Evolutionary conservation across 1,140 invertebrate genomes (phyloP).

Genomic region (Panulirus ornatus): DNA sequence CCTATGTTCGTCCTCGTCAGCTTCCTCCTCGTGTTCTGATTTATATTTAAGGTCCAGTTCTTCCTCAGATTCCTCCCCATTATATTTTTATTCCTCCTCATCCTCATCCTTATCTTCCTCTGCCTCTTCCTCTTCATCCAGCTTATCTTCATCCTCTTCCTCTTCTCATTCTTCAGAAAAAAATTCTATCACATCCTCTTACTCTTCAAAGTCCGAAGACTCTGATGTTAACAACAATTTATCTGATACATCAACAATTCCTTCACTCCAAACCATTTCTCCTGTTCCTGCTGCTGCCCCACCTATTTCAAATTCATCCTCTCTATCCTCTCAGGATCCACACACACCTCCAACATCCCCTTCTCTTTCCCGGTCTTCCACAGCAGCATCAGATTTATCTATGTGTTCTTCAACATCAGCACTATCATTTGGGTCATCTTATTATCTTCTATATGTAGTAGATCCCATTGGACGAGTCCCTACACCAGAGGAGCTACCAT

Average conservation of each 20-base stretch:
- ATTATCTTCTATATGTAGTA: slow-evolving; percentile 71
- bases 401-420: slow-evolving; percentile 63
- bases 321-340: background rate
- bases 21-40: slow-evolving; percentile 45
- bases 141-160: slow-evolving; percentile 60
- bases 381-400: slow-evolving; percentile 43
- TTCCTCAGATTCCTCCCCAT: slow-evolving; percentile 36
- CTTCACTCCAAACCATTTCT: background rate
- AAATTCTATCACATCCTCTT: slow-evolving; percentile 13
- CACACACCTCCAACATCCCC: slow-evolving; percentile 35
- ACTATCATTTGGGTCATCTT: slow-evolving; percentile 73
- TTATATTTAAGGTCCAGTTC: slow-evolving; percentile 25
- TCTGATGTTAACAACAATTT: slow-evolving; percentile 66
- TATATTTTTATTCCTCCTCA: slow-evolving; percentile 36
- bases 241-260: background rate
- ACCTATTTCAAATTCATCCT: background rate
- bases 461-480: slow-evolving; percentile 61
- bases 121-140: slow-evolving; percentile 44
- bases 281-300: background rate
- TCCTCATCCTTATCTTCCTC: slow-evolving; percentile 50
- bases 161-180: slow-evolving; percentile 44
- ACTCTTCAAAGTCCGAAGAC: slow-evolving; percentile 54
- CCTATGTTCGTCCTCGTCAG: slow-evolving; percentile 29
- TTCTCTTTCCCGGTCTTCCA: slow-evolving; percentile 50
- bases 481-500: slow-evolving; percentile 65